Conservation (phyloP, 2,113 vertebrate genomes). For the Zosterops hypoxanthus region DNA sequence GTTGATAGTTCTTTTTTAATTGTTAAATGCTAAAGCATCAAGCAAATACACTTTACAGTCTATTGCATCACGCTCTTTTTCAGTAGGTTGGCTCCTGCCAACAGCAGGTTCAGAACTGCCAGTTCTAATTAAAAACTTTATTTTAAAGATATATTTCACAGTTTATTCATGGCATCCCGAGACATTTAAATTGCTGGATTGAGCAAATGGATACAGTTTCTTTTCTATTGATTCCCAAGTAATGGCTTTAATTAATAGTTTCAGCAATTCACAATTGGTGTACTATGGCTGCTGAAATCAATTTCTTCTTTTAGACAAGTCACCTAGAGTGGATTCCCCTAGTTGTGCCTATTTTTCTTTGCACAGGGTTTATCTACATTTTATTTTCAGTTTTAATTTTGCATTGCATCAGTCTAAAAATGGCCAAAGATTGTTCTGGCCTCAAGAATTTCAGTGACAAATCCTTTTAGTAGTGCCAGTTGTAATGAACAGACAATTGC, state of each 20-base stretch:
- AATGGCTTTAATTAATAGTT: constrained; percentile 16
- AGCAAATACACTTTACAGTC: constrained; percentile 28
- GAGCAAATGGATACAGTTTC: neutral
- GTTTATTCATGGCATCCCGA: constrained; percentile 40
- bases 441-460: constrained; percentile 24
- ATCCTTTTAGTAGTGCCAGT: constrained; percentile 6
- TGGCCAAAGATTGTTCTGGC: neutral
- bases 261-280: neutral
- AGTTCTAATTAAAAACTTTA: constrained; percentile 70
- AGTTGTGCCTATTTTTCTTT: neutral
- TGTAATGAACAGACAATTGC: neutral
- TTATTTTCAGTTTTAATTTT: constrained; percentile 17
- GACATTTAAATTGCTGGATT: constrained; percentile 15
- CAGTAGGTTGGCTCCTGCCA: constrained; percentile 45
- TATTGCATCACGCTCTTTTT: constrained; percentile 32
- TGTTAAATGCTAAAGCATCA: constrained; percentile 22
- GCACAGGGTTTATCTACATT: neutral
- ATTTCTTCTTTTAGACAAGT: neutral
- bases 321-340: neutral
- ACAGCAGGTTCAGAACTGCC: constrained; percentile 60
- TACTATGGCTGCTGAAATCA: neutral
- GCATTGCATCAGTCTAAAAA: constrained; percentile 1
- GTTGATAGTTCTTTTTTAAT: neutral
- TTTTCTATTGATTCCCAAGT: constrained; percentile 7
- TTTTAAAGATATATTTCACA: constrained; percentile 67